Evolutionary conservation across 2,113 vertebrate species (phyloP), one percentile per base, ranked within the genome.

Genomic region (Chaenogobius annularis): DNA sequence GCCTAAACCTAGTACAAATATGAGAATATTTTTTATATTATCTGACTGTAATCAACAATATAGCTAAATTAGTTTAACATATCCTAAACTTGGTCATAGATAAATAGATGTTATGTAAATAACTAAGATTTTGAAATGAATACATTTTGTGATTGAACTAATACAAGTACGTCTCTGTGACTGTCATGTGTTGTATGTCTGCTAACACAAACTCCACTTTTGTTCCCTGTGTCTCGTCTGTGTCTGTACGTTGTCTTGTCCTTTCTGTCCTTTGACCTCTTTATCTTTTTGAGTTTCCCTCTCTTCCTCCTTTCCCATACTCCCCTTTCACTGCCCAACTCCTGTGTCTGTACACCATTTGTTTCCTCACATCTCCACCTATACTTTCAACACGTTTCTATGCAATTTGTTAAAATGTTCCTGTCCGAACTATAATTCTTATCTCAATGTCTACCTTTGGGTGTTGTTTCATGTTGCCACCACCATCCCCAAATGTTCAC

Each of bases 171-270:
- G 31, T 69, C 9, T 69, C 40, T 69, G 76, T 63, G 46, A 72
- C 71, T 65, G 19, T 26, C 58, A 26, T 77, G 40, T 75, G 67
- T 70, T 83, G 66, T 80, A 85, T 55, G 76, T 88, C 73, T 80
- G 82, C 86, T 92, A 90, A 89, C 80, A 81, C 73, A 77, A 85
- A 75, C 78, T 88, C 73, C 85, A 80, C 81, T 89, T 75, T 88
- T 89, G 81, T 89, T 86, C 81, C 79, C 69, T 81, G 88, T 86
- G 84, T 90, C 55, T 86, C 67, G 82, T 91, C 81, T 78, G 48
- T 80, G 70, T 84, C 85, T 89, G 83, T 83, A 61, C 68, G 79
- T 84, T 81, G 82, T 88, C 44, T 78, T 70, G 48, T 70, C 70
- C 84, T 40, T 67, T 82, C 56, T 84, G 68, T 78, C 82, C 22